These are phyloP conservation scores for Hirtodrosophila duncani DNA, from an alignment of 2,888 invertebrate species.

Conservation along the genomic window DNA sequence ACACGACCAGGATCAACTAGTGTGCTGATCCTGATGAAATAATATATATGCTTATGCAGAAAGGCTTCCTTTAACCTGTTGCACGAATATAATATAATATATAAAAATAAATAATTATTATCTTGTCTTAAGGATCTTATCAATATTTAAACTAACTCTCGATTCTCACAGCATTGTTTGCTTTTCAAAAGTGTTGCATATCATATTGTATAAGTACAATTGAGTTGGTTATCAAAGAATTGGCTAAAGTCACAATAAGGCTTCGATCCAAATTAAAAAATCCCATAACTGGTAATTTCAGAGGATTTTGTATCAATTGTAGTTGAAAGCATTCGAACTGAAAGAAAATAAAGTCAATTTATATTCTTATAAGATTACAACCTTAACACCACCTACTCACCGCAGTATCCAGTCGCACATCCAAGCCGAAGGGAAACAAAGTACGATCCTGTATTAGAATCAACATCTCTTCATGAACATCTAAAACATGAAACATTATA, in stretches of 20 bases:
- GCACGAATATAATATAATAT: no score
- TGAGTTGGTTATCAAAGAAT: slow-evolving; percentile 21
- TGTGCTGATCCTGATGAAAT: no score
- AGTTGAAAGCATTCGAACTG: slow-evolving; percentile 43
- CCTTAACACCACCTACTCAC: not conserved
- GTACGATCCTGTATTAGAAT: slow-evolving; percentile 7
- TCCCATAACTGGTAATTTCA: slow-evolving; percentile 24
- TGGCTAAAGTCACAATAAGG: not conserved
- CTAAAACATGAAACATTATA: not conserved
- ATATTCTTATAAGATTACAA: not conserved
- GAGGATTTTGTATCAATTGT: slow-evolving; percentile 34
- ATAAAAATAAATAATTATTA: no score
- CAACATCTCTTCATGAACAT: slow-evolving; percentile 5
- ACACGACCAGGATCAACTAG: no score
- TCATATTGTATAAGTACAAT: slow-evolving; percentile 43
- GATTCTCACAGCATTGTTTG: no score
- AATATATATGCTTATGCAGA: no score
- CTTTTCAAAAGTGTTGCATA: slow-evolving; percentile 23
- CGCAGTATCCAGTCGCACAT: not conserved
- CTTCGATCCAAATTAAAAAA: slow-evolving; percentile 16
- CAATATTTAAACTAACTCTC: no score
- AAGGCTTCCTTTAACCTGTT: no score
- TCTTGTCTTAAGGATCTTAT: no score
- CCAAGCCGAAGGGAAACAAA: not conserved
- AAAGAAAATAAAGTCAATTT: slow-evolving; percentile 1